Evolutionary conservation across 1,140 invertebrate species (phyloP).

Genomic region (Drosophila funebris): DNA sequence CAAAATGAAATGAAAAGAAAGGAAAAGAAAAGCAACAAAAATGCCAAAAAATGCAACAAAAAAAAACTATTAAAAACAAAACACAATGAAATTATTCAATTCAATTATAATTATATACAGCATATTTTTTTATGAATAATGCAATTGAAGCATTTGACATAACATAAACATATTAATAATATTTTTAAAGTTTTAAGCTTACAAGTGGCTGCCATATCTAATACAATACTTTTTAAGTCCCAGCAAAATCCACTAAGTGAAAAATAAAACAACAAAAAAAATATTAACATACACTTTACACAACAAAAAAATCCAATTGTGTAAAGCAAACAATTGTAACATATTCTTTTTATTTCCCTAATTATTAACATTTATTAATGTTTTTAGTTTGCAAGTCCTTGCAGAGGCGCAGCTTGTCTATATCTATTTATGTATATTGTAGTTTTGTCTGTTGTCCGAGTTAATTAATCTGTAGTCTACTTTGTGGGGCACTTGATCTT

Average conservation of each 20-base stretch:
- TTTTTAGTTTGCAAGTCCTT: constrained; percentile 6
- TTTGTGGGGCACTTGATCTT: no score
- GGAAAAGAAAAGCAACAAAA: not conserved
- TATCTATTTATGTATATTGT: not conserved
- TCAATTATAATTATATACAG: constrained; percentile 30
- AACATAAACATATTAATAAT: constrained; percentile 28
- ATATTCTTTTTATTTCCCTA: constrained; percentile 73
- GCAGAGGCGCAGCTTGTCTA: constrained; percentile 14
- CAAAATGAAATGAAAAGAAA: not conserved
- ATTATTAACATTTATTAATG: constrained; percentile 35
- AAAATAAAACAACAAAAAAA: constrained; percentile 52
- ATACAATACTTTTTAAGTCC: constrained; percentile 63
- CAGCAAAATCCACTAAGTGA: constrained; percentile 50
- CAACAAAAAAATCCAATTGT: constrained; percentile 48
- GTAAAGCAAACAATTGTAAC: constrained; percentile 67
- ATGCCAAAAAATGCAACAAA: not conserved
- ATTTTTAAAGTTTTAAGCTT: constrained; percentile 46
- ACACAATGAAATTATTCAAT: constrained; percentile 17
- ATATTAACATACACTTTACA: constrained; percentile 57
- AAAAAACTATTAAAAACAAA: not conserved
- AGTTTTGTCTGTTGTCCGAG: not conserved
- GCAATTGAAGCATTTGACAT: constrained; percentile 22
- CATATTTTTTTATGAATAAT: constrained; percentile 34
- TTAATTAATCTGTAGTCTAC: no score
- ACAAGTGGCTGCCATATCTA: constrained; percentile 49